Evolutionary conservation across 1,140 invertebrate genomes (phyloP).

Genomic region (Ericerus pela): DNA sequence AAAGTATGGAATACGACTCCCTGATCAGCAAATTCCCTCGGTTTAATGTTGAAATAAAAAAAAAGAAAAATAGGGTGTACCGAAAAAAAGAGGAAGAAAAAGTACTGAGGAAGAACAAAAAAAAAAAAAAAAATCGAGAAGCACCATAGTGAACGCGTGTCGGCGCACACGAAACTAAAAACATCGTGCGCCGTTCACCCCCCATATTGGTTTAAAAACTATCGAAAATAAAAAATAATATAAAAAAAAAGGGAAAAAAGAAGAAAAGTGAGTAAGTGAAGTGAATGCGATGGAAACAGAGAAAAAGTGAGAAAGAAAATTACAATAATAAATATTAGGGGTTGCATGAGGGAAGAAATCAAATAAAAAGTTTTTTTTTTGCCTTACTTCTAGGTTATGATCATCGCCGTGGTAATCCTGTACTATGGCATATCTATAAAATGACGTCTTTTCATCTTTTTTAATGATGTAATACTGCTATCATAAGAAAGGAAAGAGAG

Average conservation of each 20-base stretch:
- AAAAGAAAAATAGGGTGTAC: too few relatives aligned
- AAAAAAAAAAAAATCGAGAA: background rate
- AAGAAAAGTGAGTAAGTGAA: too few relatives aligned
- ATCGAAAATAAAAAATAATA: background rate
- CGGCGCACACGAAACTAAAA: slow-evolving; percentile 3
- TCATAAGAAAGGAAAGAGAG: too few relatives aligned
- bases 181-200: background rate
- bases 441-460: slow-evolving; percentile 8
- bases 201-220: slow-evolving; percentile 6
- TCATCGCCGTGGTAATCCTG: slow-evolving; percentile 8
- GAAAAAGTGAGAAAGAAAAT: too few relatives aligned
- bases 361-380: slow-evolving; percentile 11
- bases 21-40: too few relatives aligned
- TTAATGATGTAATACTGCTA: slow-evolving; percentile 10
- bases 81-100: too few relatives aligned
- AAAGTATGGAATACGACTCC: too few relatives aligned
- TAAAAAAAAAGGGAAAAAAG: too few relatives aligned
- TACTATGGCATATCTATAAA: slow-evolving; percentile 9
- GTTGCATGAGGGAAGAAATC: slow-evolving; percentile 9
- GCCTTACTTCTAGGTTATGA: slow-evolving; percentile 1
- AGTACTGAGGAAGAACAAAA: background rate
- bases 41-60: too few relatives aligned
- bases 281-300: too few relatives aligned
- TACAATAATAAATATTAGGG: slow-evolving; percentile 12
- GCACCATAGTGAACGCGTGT: slow-evolving; percentile 7